A percentile compares a stretch with the other conserved stretches of the same genome.
Conservation (phyloP, 2,113 vertebrate species). For the Trinectes maculatus region DNA sequence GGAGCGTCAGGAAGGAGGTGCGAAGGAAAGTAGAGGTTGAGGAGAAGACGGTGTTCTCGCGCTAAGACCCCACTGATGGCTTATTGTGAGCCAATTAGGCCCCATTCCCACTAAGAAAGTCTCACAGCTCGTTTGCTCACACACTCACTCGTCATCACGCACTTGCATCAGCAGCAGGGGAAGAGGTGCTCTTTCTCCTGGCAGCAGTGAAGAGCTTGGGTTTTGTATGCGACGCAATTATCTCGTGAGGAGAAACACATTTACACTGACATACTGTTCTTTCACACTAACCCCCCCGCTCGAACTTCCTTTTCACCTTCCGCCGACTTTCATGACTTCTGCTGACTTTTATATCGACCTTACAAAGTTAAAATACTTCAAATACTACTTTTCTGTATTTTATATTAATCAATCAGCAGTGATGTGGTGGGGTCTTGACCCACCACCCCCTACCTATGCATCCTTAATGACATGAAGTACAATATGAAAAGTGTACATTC, state of each 20-base stretch:
- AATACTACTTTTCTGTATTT: not conserved
- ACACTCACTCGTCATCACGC: constrained; percentile 24
- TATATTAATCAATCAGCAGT: too few relatives aligned
- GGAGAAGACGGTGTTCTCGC: constrained; percentile 58
- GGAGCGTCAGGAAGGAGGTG: constrained; percentile 22
- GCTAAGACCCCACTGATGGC: constrained; percentile 54
- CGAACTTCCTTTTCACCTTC: not conserved
- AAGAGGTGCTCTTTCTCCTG: constrained; percentile 31
- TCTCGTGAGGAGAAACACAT: constrained; percentile 36
- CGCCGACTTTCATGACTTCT: constrained; percentile 13
- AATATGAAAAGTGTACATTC: too few relatives aligned
- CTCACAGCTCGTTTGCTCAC: constrained; percentile 47
- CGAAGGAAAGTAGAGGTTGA: constrained; percentile 43
- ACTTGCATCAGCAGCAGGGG: constrained; percentile 39
- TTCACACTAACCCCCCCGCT: constrained; percentile 1
- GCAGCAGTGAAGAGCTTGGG: constrained; percentile 34
- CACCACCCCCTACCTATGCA: too few relatives aligned
- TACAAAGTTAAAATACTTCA: not conserved
- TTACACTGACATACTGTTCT: constrained; percentile 31
- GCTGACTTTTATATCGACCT: not conserved
- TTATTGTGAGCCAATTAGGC: constrained; percentile 67
- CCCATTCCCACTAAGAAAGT: constrained; percentile 54
- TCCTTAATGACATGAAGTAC: too few relatives aligned
- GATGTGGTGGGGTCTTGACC: too few relatives aligned
- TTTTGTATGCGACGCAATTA: constrained; percentile 49